These are phyloP conservation scores for Spizaetus ornatus DNA, from an alignment of 2,113 vertebrate genomes.

Conservation along the genomic window DNA sequence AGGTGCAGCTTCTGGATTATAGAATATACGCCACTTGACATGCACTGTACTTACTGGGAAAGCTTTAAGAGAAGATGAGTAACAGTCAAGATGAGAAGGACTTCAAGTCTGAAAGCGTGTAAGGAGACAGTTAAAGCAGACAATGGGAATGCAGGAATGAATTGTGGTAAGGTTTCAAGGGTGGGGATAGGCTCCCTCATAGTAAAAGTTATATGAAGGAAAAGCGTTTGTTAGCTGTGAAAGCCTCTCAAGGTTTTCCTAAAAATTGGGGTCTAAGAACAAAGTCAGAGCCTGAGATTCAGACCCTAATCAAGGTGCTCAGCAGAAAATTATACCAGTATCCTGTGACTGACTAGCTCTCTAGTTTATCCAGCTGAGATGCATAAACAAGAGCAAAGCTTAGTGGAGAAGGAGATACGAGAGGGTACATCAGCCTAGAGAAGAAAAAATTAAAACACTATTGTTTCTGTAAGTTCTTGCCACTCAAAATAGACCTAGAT, in stretches of 20 bases:
- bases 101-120: neutral
- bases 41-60: neutral
- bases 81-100: neutral
- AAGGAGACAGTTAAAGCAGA: neutral
- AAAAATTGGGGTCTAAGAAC: neutral
- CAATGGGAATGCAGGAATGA: neutral
- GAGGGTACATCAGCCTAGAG: neutral
- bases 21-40: neutral
- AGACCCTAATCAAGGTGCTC: neutral
- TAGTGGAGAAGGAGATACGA: neutral
- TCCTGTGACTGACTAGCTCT: neutral
- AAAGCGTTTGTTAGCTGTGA: neutral
- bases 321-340: neutral
- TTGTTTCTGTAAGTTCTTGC: neutral
- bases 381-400: neutral
- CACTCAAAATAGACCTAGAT: neutral
- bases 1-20: neutral
- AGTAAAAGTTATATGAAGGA: neutral
- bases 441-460: neutral
- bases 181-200: neutral
- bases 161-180: neutral
- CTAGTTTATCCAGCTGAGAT: neutral
- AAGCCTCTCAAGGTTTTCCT: neutral
- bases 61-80: neutral
- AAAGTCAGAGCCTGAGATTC: neutral